Conservation (phyloP, 1,140 invertebrate species). For the Sycophaga agraensis region DNA sequence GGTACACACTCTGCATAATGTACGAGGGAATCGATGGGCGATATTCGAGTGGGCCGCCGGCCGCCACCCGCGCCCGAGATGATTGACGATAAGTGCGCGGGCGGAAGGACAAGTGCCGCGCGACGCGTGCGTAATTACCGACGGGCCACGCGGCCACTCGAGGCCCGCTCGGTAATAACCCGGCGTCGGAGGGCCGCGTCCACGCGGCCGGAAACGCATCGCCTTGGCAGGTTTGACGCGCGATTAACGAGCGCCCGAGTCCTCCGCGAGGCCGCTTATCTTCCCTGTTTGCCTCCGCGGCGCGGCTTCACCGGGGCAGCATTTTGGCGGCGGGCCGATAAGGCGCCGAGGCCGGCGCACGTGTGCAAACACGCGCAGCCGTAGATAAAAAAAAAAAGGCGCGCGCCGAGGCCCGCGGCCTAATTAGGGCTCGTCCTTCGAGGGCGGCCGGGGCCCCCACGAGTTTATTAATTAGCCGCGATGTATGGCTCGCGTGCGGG, state of each 20-base stretch:
- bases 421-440: no score
- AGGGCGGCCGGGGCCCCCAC: conserved; percentile 40
- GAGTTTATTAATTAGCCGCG: conserved; percentile 56
- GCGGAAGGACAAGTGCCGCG: conserved; percentile 11
- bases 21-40: conserved; percentile 13
- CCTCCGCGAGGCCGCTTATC: neutral
- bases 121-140: conserved; percentile 40
- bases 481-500: conserved; percentile 46
- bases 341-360: no score
- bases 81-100: conserved; percentile 34
- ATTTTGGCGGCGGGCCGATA: no score
- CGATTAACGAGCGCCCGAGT: neutral
- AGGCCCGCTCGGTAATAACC: conserved; percentile 6
- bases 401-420: no score
- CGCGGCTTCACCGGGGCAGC: no score
- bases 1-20: conserved; percentile 26
- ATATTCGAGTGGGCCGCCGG: conserved; percentile 1
- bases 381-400: no score
- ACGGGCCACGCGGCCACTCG: conserved; percentile 44
- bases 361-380: no score
- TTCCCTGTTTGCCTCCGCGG: neutral
- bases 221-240: neutral
- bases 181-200: conserved; percentile 14
- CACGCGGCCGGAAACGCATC: conserved; percentile 48
- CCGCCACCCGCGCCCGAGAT: conserved; percentile 20